Base-by-base conservation (phyloP, 2,888 invertebrate species). In the Chalcosyrphus nemorum region DNA sequence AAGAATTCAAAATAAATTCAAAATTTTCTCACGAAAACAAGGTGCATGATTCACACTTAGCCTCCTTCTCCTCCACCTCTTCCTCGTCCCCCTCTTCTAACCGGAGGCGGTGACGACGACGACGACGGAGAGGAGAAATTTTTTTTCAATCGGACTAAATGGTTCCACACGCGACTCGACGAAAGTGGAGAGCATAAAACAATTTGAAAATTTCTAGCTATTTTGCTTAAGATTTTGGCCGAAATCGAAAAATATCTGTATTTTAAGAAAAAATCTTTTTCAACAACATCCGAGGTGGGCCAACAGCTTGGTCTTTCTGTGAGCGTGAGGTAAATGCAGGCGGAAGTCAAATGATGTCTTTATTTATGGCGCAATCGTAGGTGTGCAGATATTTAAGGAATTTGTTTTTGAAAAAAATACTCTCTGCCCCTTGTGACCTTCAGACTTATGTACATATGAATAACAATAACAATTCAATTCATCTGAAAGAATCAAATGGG, bases 91-190 rank as follows among this genome's bases (percentile, higher is more conserved):
- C n/a, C n/a, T n/a, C n/a, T n/a, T n/a, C n/a, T n/a, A n/a, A n/a
- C 17, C 11, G 50, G 45, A 19, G 76, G 32, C 7, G 50, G 32
- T 41, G 56, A 78, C 32, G 80, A n/a, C n/a, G n/a, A n/a, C n/a
- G n/a, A n/a, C n/a, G n/a, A n/a, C n/a, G n/a, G n/a, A n/a, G 63
- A 50, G 63, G 50, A 61, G n/a, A n/a, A n/a, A n/a, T n/a, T n/a
- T n/a, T n/a, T n/a, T 45, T 63, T 24, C 57, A 70, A 80, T 78
- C 47, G 13, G 78, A 70, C 80, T 80, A 80, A 82, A 84, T 80
- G 75, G 21, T 75, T 84, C 80, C 84, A 84, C 80, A 84, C 84
- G 84, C 84, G 84, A 84, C 84, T 75, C 80, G 35, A 9, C 32
- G 74, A 84, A 84, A 63, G 45, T 78, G 78, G 61, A 66, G 43